A percentile compares a stretch with the other conserved stretches of the same genome.
These are phyloP conservation scores for Cepaea nemoralis DNA, from an alignment of 1,140 invertebrate species.

Conservation along the genomic window DNA sequence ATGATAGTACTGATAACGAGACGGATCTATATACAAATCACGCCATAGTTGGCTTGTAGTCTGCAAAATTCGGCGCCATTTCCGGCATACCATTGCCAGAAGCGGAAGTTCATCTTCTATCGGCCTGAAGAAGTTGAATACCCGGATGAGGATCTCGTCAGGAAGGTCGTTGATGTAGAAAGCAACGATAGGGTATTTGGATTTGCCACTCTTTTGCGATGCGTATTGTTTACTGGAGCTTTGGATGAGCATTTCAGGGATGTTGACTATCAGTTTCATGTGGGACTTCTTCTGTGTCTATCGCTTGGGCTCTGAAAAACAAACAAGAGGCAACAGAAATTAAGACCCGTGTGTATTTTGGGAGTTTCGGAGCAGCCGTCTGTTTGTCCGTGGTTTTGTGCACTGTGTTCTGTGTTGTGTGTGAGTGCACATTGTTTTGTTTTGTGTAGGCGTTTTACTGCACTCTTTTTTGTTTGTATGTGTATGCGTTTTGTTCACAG, in stretches of 20 bases:
- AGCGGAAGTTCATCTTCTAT: slow-evolving; percentile 57
- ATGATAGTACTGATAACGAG: slow-evolving; percentile 53
- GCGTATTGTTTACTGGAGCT: neutral
- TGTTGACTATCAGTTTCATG: slow-evolving; percentile 2
- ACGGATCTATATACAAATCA: slow-evolving; percentile 57
- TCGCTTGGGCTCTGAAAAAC: neutral
- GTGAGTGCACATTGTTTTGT: no score
- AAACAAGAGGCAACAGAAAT: no score
- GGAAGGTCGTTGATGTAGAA: slow-evolving; percentile 56
- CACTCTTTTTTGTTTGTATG: no score
- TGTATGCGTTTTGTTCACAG: no score
- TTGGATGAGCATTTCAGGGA: slow-evolving; percentile 28
- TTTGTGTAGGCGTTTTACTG: no score
- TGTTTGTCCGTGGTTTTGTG: no score
- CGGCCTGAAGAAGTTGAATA: slow-evolving; percentile 62
- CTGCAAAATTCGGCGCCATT: slow-evolving; percentile 59
- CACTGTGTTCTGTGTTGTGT: no score
- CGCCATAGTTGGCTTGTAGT: slow-evolving; percentile 60
- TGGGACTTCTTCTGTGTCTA: neutral
- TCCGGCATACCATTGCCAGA: slow-evolving; percentile 59
- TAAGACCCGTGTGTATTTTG: no score
- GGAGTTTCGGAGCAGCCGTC: no score
- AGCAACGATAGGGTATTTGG: neutral
- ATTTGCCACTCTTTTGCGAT: slow-evolving; percentile 8
- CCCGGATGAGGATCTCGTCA: slow-evolving; percentile 57